Conservation (phyloP, 1,140 invertebrate genomes). For the Rhagoletis zephyria region DNA sequence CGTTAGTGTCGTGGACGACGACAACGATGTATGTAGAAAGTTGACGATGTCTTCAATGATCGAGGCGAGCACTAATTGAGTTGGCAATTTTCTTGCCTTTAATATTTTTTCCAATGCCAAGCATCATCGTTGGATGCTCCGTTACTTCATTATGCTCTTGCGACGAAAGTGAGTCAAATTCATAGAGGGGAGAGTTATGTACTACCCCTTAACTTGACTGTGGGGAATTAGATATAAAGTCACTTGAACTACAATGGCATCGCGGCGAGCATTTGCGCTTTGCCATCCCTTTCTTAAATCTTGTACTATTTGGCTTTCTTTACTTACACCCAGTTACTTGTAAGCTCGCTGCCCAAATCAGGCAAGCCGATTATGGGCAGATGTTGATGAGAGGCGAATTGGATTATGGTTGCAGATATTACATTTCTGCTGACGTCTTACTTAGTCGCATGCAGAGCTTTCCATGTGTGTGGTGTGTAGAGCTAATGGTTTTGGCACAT, state of each 20-base stretch:
- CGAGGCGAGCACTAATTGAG: slow-evolving; percentile 57
- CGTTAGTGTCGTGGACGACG: slow-evolving; percentile 65
- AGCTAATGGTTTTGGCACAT: slow-evolving; percentile 31
- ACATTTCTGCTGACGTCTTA: not conserved
- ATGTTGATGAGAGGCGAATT: slow-evolving; percentile 56
- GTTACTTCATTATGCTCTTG: not conserved
- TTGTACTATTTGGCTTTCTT: too few species aligned
- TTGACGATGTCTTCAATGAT: slow-evolving; percentile 60
- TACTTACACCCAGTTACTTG: slow-evolving; percentile 57
- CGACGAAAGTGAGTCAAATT: not conserved
- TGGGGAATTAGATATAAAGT: not conserved
- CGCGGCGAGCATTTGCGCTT: not conserved
- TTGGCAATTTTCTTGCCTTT: slow-evolving; percentile 37
- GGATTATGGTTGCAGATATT: not conserved
- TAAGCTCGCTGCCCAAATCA: slow-evolving; percentile 59
- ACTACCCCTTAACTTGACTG: not conserved
- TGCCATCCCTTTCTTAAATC: not conserved
- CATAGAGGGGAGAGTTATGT: not conserved
- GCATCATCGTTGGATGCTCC: not conserved
- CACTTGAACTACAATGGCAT: not conserved
- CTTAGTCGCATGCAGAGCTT: not conserved
- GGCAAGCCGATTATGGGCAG: slow-evolving; percentile 68
- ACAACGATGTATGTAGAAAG: not conserved
- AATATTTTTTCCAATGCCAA: slow-evolving; percentile 34
- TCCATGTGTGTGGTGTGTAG: not conserved